Evolutionary conservation across 92 coral and sea anemone species (phyloP).

Genomic region (Epizoanthus scotinus): DNA sequence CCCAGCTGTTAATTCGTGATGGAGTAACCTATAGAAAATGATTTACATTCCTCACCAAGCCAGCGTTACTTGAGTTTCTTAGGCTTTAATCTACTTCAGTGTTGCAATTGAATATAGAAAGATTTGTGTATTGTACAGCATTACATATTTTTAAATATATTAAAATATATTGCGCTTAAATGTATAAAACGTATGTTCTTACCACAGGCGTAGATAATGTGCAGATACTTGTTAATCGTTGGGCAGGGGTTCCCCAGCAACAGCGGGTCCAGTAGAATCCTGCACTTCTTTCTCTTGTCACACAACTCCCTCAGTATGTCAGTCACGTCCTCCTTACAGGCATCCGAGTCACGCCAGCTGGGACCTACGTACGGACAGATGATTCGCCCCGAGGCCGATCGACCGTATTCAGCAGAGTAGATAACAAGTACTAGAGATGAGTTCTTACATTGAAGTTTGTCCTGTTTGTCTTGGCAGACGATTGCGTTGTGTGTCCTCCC

Average conservation of each 20-base stretch:
- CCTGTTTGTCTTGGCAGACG: conserved; percentile 59
- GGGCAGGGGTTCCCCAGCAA: conserved; percentile 68
- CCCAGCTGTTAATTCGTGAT: too few relatives aligned
- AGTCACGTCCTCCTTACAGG: conserved; percentile 54
- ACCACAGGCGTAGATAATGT: conserved; percentile 70
- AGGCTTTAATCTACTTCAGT: too few relatives aligned
- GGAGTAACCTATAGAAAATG: too few relatives aligned
- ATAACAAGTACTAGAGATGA: conserved; percentile 64
- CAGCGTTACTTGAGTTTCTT: too few relatives aligned
- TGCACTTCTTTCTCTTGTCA: conserved; percentile 53
- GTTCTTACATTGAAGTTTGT: conserved; percentile 65
- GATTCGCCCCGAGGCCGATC: conserved; percentile 53
- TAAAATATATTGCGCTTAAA: too few relatives aligned
- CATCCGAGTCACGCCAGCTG: conserved; percentile 42
- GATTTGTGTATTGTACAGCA: too few relatives aligned
- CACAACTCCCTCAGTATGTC: conserved; percentile 43
- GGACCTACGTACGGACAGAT: conserved; percentile 59
- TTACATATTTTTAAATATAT: too few relatives aligned
- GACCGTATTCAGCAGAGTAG: conserved; percentile 71
- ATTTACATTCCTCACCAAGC: too few relatives aligned
- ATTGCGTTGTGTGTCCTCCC: conserved; percentile 38
- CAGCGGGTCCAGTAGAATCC: conserved; percentile 29
- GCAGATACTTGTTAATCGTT: conserved; percentile 55
- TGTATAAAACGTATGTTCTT: conserved; percentile 22
- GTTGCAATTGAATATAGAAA: too few relatives aligned